Base-by-base conservation (phyloP, 2,888 invertebrate species). In the Oxytorus armatus region DNA sequence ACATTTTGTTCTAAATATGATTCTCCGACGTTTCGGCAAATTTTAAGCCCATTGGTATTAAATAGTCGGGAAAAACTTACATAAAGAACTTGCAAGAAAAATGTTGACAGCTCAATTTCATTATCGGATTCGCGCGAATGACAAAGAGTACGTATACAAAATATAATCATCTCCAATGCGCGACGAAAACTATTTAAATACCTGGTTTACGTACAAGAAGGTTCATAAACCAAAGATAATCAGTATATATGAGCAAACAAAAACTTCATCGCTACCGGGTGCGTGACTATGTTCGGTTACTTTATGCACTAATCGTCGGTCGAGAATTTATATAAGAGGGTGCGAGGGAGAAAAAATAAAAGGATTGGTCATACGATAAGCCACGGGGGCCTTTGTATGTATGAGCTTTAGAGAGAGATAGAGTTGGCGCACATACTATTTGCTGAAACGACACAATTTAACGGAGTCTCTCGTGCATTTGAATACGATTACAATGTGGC, bases 191-290 rank as follows among this genome's bases (percentile, higher is more conserved):
- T 36, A 36, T 10, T 5, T 5, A 29, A 4, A 29, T 29, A 29
- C 29, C 3, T n/a, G n/a, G n/a, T 36, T 39, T 11, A 23, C 11
- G 16, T 10, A 57, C 8, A 47, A 39, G 25, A 72, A 59, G 39
- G 36, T 42, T 66, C 73, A 44, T 73, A 77, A 80, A 80, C 33
- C 42, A 80, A 80, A 80, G 80, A 77, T 77, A 80, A 77, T 77
- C 72, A 68, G n/a, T n/a, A 63, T 53, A 49, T 61, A 68, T 63
- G 68, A 73, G 73, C 77, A 80, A 80, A 80, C 80, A 80, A 68
- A 73, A 77, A 63, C 55, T 53, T 63, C 55, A 39, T 55, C 55
- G 49, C 49, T 5, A 51, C 3, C 10, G 42, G 10, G 55, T 77
- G 80, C 80, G 80, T 80, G 80, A 80, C 80, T 57, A 10, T 25